Evolutionary conservation across 2,888 invertebrate species (phyloP), one percentile per base, ranked within the genome.

Genomic region (Andricus curvator): DNA sequence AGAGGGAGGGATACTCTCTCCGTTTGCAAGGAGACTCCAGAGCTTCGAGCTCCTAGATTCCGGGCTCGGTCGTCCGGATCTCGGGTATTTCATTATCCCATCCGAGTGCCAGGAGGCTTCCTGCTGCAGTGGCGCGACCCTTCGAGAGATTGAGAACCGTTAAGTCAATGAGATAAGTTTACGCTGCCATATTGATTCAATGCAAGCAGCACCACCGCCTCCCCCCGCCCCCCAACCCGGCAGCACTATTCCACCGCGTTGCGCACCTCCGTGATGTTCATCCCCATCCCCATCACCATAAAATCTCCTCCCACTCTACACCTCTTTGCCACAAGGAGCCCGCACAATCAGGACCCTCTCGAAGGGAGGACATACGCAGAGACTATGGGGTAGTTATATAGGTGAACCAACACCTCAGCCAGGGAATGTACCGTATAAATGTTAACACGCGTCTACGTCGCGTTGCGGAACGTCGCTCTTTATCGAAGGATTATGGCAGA

Each of bases 1-100:
- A 48, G 66, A 56, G 64, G 70, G 78, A 78, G 62, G 64, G 77
- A 67, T 70, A 66, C 80, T 78, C 68, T 78, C 78, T 44, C 56
- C 60, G 77, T 66, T 77, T 78, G 74, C 80, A 83, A 80, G 70
- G 70, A 74, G 70, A 74, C 51, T 51, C 70, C 48, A 82, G 80
- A 82, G 82, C 78, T 67, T 44, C 78, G 67, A 62, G 77, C 29
- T 41, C 62, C 60, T 60, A 37, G 79, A 79, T 68, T 74, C 83
- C 81, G 85, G 25, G 25, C 78, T 74, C 68, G 22, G 68, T 68
- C 68, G 68, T 68, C 79, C 82, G 81, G 85, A 82, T 79, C 81
- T 82, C 82, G 83, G 87, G 88, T 89, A 89, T 90, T 90, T 90
- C 90, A 89, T 89, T 90, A 89, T 90, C 85, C 86, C 84, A 84